These are phyloP conservation scores for Cepaea hortensis DNA, from an alignment of 2,888 invertebrate genomes.

Conservation along the genomic window DNA sequence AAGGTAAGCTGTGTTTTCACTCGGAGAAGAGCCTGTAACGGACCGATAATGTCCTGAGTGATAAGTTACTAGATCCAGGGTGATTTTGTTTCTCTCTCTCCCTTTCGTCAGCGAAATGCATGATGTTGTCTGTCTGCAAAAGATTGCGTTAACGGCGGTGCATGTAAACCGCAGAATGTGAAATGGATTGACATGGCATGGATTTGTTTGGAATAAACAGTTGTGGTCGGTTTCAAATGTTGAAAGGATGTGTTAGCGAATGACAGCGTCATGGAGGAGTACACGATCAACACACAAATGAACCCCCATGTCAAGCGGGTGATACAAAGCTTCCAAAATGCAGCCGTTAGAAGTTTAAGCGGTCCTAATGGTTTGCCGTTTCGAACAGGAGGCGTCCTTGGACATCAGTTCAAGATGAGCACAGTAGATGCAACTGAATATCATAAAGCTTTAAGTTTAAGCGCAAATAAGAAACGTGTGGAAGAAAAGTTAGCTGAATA, in stretches of 20 bases:
- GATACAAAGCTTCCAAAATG: conserved; percentile 92
- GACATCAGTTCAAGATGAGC: conserved; percentile 57
- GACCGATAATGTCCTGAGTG: not conserved
- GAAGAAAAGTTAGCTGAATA: conserved; percentile 62
- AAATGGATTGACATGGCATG: conserved; percentile 37
- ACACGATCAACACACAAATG: conserved; percentile 55
- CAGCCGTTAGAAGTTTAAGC: conserved; percentile 81
- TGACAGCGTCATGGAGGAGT: conserved; percentile 2
- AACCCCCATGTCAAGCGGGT: conserved; percentile 92
- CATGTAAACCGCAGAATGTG: not conserved
- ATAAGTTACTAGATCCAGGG: not conserved
- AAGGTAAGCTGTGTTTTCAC: not conserved
- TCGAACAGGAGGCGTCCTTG: conserved; percentile 23
- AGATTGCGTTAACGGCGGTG: not conserved
- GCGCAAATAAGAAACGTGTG: conserved; percentile 55
- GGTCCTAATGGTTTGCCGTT: conserved; percentile 65
- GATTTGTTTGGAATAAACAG: conserved; percentile 31
- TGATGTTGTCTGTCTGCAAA: not conserved
- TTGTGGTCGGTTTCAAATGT: conserved; percentile 40
- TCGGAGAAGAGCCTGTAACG: not conserved
- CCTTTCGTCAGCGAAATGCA: not conserved
- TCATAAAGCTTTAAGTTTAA: conserved; percentile 62
- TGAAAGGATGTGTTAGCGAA: not conserved
- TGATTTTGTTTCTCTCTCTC: not conserved
- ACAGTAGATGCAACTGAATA: conserved; percentile 66